phyloP scores from a whole-genome alignment of 2,888 invertebrate species.

The Drosophila helvetica region DNA sequence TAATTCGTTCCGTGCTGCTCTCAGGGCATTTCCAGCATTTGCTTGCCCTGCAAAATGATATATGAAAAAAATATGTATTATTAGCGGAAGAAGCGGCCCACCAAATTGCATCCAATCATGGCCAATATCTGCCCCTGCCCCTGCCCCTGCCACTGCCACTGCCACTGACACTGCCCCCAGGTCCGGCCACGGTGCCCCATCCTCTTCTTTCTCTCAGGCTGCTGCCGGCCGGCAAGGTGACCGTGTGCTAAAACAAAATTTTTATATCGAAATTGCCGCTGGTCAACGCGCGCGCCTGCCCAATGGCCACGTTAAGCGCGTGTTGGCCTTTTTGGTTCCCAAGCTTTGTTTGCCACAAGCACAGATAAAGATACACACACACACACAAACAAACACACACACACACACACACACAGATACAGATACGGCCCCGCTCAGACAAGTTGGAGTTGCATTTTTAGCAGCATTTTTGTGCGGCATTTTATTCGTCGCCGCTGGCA shows the following conservation, averaged over 20 bases:
- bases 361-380: slow-evolving; percentile 28
- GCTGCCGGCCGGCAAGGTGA: slow-evolving; percentile 77
- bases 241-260: slow-evolving; percentile 72
- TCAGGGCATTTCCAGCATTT: slow-evolving; percentile 59
- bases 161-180: background rate
- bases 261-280: slow-evolving; percentile 53
- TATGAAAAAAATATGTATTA: slow-evolving; percentile 44
- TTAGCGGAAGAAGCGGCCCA: slow-evolving; percentile 49
- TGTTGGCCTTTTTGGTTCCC: slow-evolving; percentile 76
- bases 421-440: slow-evolving; percentile 33
- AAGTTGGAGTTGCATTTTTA: slow-evolving; percentile 75
- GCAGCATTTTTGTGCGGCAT: slow-evolving; percentile 78
- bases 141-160: slow-evolving; percentile 20
- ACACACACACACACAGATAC: slow-evolving; percentile 6
- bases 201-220: background rate
- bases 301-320: slow-evolving; percentile 63
- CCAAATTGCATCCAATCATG: slow-evolving; percentile 48
- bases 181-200: slow-evolving; percentile 27
- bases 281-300: slow-evolving; percentile 56
- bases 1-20: slow-evolving; percentile 59
- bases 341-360: slow-evolving; percentile 68
- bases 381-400: slow-evolving; percentile 15
- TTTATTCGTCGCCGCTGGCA: slow-evolving; percentile 76
- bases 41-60: slow-evolving; percentile 6
- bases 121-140: background rate